Conservation (phyloP, 2,797 vertebrate genomes). For the Staurois parvus region DNA sequence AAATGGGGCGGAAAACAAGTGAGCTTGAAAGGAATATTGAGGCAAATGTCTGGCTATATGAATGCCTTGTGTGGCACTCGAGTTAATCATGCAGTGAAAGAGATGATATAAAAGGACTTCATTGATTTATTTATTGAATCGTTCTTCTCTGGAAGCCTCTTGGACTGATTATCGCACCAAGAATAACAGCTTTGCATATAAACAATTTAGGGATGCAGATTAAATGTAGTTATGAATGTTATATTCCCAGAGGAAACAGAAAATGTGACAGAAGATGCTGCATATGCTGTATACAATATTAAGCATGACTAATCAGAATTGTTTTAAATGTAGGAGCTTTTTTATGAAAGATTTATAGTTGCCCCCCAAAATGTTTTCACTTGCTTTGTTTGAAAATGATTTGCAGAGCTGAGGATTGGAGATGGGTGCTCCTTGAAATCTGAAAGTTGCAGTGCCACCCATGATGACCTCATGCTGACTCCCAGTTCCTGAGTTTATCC, state of each 20-base stretch:
- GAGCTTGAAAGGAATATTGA: constrained; percentile 55
- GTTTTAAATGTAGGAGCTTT: too few species aligned
- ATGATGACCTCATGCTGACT: too few species aligned
- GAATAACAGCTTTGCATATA: constrained; percentile 57
- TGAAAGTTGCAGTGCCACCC: too few species aligned
- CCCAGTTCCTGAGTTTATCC: too few species aligned
- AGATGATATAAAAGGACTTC: constrained; percentile 62
- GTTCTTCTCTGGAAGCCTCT: constrained; percentile 57
- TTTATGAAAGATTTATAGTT: too few species aligned
- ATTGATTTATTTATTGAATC: constrained; percentile 64
- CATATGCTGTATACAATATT: too few species aligned
- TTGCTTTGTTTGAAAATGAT: too few species aligned
- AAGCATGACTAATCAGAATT: too few species aligned
- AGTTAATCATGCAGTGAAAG: constrained; percentile 61
- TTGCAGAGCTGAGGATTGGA: too few species aligned
- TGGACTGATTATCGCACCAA: constrained; percentile 61
- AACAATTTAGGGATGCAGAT: constrained; percentile 60
- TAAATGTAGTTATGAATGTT: constrained; percentile 53
- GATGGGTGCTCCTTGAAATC: too few species aligned
- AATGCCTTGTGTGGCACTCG: constrained; percentile 54
- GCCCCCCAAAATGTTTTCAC: too few species aligned
- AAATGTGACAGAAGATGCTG: constrained; percentile 21
- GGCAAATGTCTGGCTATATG: constrained; percentile 56
- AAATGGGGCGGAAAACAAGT: constrained; percentile 47
- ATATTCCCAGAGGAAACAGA: constrained; percentile 25